Base-by-base conservation (phyloP, 2,113 vertebrate genomes). In the Pungitius pungitius region DNA sequence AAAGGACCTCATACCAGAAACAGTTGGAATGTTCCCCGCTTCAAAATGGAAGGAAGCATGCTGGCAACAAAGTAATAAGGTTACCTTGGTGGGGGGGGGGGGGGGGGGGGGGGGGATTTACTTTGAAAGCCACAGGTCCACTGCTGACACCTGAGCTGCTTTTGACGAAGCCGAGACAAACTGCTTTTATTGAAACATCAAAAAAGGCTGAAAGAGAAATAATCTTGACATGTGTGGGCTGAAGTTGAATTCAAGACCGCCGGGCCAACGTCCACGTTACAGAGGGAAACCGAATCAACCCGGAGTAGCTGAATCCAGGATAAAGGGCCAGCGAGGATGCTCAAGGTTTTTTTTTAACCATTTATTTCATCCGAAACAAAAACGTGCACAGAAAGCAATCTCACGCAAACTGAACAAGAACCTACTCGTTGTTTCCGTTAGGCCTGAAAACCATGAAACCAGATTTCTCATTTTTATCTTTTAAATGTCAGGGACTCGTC, bases 91-190 rank as follows among this genome's bases (percentile, higher is more conserved):
- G 15, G 6, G 7, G n/a, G 2, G 22, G 63, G 42, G 15, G 6
- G 7, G n/a, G 2, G 22, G 63, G 42, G 30, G 30, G 30, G 56
- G 24, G 49, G 42, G 42, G 60, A 30, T 56, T 33, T 47, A 42
- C 9, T 71, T 57, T 81, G 20, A 81, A 78, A 52, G 68, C 73
- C 74, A 73, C 71, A 43, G 69, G 54, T 61, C 64, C 69, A 75
- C 54, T 22, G 64, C 80, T 61, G 80, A 85, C 80, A 85, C 54
- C 75, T 45, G 58, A 66, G 62, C 64, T 58, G 52, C 33, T 81
- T 82, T 76, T 78, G 81, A 77, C 40, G 27, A 68, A 78, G 68
- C 76, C 63, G 78, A 85, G 58, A 83, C 69, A 83, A 84, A 84
- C 64, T 47, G 55, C 20, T 79, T 81, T 82, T 66, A 80, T 69